These are phyloP conservation scores for Nephrotoma guestfalica DNA, from an alignment of 2,888 invertebrate genomes.

Conservation along the genomic window DNA sequence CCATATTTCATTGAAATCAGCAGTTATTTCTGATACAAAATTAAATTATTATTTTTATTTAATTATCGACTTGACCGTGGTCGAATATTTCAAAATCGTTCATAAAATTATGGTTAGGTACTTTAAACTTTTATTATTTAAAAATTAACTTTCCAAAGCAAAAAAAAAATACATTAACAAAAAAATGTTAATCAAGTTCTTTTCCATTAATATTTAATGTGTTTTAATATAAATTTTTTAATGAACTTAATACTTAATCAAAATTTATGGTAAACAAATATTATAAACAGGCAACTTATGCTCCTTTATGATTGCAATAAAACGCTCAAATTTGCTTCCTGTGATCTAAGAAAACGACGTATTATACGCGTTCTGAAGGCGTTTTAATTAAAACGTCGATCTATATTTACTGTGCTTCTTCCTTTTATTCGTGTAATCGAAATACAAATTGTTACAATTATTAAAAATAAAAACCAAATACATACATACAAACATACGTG, in stretches of 20 bases:
- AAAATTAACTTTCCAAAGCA: not conserved
- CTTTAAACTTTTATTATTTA: not conserved
- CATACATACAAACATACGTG: not conserved
- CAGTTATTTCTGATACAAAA: not conserved
- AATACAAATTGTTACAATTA: not conserved
- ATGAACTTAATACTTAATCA: not conserved
- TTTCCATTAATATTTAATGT: not conserved
- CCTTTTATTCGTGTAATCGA: not conserved
- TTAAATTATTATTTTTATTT: not conserved
- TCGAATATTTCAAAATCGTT: not conserved
- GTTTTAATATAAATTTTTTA: not conserved
- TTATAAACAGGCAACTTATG: not conserved
- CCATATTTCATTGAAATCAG: not conserved
- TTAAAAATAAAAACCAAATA: not conserved
- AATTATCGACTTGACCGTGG: not conserved
- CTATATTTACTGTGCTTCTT: not conserved
- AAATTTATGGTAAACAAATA: not conserved
- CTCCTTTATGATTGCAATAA: not conserved
- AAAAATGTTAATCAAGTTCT: not conserved
- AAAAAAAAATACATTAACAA: not conserved
- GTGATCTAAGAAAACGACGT: not conserved
- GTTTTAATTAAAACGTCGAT: not conserved
- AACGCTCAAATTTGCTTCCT: not conserved
- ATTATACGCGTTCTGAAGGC: not conserved
- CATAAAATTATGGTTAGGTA: not conserved